Evolutionary conservation across 2,797 vertebrate genomes (phyloP).

Genomic region (Pantherophis vulpinus): DNA sequence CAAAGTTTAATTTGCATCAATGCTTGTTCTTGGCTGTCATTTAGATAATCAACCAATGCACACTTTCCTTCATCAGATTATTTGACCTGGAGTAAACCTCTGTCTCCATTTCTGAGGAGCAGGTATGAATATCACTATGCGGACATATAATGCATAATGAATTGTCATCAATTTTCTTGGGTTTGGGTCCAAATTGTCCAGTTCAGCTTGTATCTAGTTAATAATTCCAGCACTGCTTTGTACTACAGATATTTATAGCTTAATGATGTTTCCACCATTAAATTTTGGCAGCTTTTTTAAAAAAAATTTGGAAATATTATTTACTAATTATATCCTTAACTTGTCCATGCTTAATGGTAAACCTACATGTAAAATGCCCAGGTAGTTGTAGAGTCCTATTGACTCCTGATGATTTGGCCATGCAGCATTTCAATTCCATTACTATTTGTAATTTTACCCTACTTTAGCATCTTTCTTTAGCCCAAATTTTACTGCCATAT

Average conservation of each 20-base stretch:
- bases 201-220: neutral
- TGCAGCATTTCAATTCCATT: neutral
- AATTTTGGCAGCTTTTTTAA: neutral
- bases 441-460: neutral
- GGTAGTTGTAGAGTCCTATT: neutral
- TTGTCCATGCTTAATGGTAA: neutral
- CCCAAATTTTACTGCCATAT: neutral
- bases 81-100: neutral
- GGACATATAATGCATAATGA: neutral
- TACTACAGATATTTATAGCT: neutral
- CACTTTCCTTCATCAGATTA: neutral
- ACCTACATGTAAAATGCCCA: neutral
- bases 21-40: neutral
- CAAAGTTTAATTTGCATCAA: neutral
- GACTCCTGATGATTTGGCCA: neutral
- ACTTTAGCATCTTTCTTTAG: neutral
- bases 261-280: neutral
- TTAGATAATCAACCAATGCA: neutral
- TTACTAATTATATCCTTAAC: neutral
- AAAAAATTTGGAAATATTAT: neutral
- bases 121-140: neutral
- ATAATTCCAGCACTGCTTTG: neutral
- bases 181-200: neutral
- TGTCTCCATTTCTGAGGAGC: neutral
- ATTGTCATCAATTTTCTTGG: neutral